Conservation (phyloP, 2,797 vertebrate genomes). For the Cephalopachus bancanus region DNA sequence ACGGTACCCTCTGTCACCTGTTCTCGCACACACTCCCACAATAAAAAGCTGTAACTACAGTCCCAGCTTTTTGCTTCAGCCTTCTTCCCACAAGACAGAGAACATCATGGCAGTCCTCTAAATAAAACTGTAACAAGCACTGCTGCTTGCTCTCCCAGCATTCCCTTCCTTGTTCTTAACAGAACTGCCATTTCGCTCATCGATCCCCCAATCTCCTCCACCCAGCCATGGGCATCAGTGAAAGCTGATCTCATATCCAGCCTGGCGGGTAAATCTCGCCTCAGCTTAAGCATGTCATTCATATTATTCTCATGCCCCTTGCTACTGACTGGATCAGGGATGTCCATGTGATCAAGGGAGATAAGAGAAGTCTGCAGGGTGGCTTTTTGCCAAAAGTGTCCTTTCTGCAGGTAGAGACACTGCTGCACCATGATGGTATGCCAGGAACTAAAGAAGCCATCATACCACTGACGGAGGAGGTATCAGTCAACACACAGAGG, state of each 20-base stretch:
- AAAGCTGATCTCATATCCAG: not conserved
- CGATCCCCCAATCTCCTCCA: not conserved
- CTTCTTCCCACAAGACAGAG: not conserved
- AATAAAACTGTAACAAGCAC: slow-evolving; percentile 1
- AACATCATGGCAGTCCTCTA: not conserved
- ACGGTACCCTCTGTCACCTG: not conserved
- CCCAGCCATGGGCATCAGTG: not conserved
- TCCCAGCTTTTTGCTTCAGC: slow-evolving; percentile 1
- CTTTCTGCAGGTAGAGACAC: not conserved
- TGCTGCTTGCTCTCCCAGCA: not conserved
- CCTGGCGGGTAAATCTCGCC: too few species aligned
- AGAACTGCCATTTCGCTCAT: not conserved
- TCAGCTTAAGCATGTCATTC: not conserved
- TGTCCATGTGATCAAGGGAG: not conserved
- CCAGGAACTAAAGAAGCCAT: not conserved
- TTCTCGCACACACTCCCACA: not conserved
- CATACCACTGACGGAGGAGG: not conserved
- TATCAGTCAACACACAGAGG: not conserved
- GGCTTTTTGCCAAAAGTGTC: not conserved
- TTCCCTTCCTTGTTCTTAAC: not conserved
- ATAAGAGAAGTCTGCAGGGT: not conserved
- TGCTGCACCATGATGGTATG: not conserved
- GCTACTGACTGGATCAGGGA: not conserved
- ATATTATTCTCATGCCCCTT: not conserved
- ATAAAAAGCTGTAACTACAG: not conserved